Base-by-base conservation (phyloP, 1,140 invertebrate genomes). In the Marisa cornuarietis region DNA sequence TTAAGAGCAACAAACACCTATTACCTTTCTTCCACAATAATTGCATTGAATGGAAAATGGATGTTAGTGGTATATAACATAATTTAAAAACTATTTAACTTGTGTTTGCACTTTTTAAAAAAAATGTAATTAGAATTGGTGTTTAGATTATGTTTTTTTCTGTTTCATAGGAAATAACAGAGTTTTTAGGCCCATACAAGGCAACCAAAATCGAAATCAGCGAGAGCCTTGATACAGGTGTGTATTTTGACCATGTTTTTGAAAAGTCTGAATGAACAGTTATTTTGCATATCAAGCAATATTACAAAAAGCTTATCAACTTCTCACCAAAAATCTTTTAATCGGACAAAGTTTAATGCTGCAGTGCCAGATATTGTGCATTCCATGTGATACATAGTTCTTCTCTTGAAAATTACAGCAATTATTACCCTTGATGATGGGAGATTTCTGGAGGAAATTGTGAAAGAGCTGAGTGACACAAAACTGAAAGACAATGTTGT, bases 401-500 rank as follows among this genome's bases (percentile, higher is more conserved):
- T 54, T 51, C 20, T 20, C 6, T 20, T 69, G 79, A 68, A 22
- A 24, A 68, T 86, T 85, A 66, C 78, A 89, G 88, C 86, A 68
- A 62, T 85, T 26, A 83, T 89, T 31, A 84, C 81, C 11, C 69
- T 89, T 22, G 63, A 80, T 24, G 78, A 88, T 82, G 87, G 85
- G 13, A 73, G 83, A 49, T 74, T 85, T 68, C 82, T 84, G 62
- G 84, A 85, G 52, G 84, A 86, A 42, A 79, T 86, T 58, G 83
- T 87, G n/a, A 42, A 76, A 49, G 73, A 84, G 31, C 76, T 89
- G 42, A 78, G 82, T 31, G 76, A 81, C 31, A 82, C 81, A 68
- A 79, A 85, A 72, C 78, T 88, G 42, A 90, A 78, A 88, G 86
- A 85, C 66, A 83, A 80, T 49, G 83, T 83, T 52, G 86, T 90